Base-by-base conservation (phyloP, 1,140 invertebrate genomes). In the Zaprionus ornatus region DNA sequence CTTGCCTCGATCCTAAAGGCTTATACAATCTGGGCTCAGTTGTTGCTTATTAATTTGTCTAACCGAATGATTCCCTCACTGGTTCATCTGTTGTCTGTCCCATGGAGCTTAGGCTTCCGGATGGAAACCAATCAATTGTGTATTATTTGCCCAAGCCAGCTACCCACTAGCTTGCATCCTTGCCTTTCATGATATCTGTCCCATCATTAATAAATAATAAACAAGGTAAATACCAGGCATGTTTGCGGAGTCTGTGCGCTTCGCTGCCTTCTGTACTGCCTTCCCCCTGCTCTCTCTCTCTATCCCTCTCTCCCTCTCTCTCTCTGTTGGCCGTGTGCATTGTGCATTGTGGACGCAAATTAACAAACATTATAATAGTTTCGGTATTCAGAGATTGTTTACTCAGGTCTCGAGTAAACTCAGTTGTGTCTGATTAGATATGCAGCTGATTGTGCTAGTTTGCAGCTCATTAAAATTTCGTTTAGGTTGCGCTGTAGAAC, bases 381-480 rank as follows among this genome's bases (percentile, higher is more conserved):
- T 64, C 55, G 29, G 61, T 64, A 57, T 40, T 25, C 61, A 70
- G 19, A 42, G 68, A 60, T 71, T 79, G 70, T 77, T 80, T 78
- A 37, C 62, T 55, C 13, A 77, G 19, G 57, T 77, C 66, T 69
- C 63, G 29, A 71, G 74, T 67, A 56, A 42, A 78, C 50, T 48
- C 76, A 42, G 37, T 52, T 70, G 52, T 60, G 67, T 50, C 59
- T 77, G 55, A 72, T 59, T 69, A 27, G 21, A 7, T 48, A 42
- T 77, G 48, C 63, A 27, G 29, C 48, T 37, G 42, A 48, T 57
- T 40, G 23, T 35, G 9, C 55, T 70, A 61, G 61, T 70, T 66
- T 23, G 61, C 27, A 66, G 65, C 74, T 78, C 79, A 81, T 81
- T 82, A 62, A 67, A 66, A 79, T 78, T 64, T 63, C 69, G 79